Base-by-base conservation (phyloP, 2,888 invertebrate genomes). In the Perizoma affinitatum region DNA sequence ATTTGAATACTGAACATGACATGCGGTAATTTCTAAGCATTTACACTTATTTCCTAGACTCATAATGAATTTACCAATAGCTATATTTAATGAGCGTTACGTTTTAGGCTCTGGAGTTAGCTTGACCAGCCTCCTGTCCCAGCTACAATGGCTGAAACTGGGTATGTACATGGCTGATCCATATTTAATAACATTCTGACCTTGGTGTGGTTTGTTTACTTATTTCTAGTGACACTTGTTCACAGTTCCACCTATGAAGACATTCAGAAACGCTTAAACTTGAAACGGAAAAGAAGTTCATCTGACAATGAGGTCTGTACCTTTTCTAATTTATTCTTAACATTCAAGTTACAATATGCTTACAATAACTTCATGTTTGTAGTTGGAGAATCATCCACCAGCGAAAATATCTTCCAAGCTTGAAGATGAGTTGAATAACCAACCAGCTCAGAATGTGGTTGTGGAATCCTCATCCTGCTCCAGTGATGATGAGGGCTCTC, bases 1-100 rank as follows among this genome's bases (percentile, higher is more conserved):
- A 91, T 90, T 91, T 88, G 82, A 81, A 79, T 83, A 78, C 87
- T 79, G 81, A 82, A 84, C 84, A 87, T 90, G 92, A 91, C 91
- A 91, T 92, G 92, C 88, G 92, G 91, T 90, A 87, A 87, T 86
- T 87, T 87, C 79, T 77, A 79, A 78, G 75, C 73, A 78, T 78
- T 71, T 79, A 74, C 71, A 72, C 74, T 65, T 78, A 75, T 74
- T 73, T 80, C 70, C 75, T 70, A 65, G 69, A 72, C 68, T 65
- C 60, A 52, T 71, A 78, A 74, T 66, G 51, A 54, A 70, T 65
- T 61, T 70, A 68, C 66, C 54, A 57, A 66, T 48, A 63, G 54
- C 63, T 59, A 58, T 74, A 75, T 69, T 78, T 70, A 82, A 74
- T 66, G 52, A 56, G 67, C 66, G 65, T 70, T 71, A 71, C 82